phyloP scores from a whole-genome alignment of 2,797 vertebrate species.

The Hephaestus fuliginosus region DNA sequence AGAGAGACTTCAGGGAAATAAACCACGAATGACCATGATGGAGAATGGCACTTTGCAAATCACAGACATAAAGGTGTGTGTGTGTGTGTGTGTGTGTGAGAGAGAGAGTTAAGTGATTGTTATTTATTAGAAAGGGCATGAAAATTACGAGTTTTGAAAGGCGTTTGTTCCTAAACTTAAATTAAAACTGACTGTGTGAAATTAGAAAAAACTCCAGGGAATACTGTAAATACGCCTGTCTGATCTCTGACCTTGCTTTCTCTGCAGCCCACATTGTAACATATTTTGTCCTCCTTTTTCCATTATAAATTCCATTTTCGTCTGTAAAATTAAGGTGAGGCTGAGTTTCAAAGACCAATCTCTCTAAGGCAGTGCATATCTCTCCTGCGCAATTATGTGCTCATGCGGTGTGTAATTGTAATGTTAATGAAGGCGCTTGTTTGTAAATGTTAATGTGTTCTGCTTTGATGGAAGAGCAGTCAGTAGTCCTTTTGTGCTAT shows the following conservation, averaged over 20 bases:
- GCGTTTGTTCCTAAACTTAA: conserved; percentile 17
- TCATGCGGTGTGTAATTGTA: conserved; percentile 80
- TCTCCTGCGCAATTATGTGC: conserved; percentile 73
- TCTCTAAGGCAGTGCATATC: conserved; percentile 67
- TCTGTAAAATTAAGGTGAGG: conserved; percentile 69
- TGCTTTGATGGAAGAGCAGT: conserved; percentile 72
- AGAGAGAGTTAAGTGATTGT: conserved; percentile 33
- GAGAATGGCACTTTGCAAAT: conserved; percentile 94
- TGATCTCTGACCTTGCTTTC: conserved; percentile 59
- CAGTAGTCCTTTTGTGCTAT: conserved; percentile 59
- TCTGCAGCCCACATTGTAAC: conserved; percentile 24
- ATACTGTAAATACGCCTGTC: conserved; percentile 13
- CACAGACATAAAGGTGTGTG: conserved; percentile 87
- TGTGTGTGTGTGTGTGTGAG: conserved; percentile 32
- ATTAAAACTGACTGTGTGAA: conserved; percentile 28
- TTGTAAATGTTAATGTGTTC: conserved; percentile 81
- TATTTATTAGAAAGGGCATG: conserved; percentile 44
- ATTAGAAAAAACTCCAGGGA: conserved; percentile 22
- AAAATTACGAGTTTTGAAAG: conserved; percentile 47
- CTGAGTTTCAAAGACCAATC: conserved; percentile 70
- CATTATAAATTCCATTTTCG: conserved; percentile 57
- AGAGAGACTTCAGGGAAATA: conserved; percentile 84
- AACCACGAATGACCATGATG: conserved; percentile 88
- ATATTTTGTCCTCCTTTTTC: conserved; percentile 30
- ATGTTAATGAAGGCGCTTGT: conserved; percentile 82